These are phyloP conservation scores for Margarornis squamiger DNA, from an alignment of 2,797 vertebrate genomes.

Conservation along the genomic window DNA sequence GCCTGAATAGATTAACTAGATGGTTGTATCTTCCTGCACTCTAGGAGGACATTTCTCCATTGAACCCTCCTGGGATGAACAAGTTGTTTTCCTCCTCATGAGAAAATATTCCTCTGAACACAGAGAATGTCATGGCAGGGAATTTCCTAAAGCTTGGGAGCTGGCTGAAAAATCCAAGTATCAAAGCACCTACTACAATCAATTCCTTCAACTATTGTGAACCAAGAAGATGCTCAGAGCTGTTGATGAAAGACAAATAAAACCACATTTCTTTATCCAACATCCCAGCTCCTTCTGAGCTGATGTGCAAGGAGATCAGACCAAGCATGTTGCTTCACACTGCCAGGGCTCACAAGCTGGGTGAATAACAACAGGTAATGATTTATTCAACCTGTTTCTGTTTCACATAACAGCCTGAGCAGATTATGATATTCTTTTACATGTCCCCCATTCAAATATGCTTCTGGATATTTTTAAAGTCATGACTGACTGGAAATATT, in stretches of 20 bases:
- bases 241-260: conserved; percentile 47
- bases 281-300: background rate
- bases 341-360: background rate
- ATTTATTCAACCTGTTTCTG: background rate
- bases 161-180: conserved; percentile 1
- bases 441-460: background rate
- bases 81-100: background rate
- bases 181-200: background rate
- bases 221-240: conserved; percentile 16
- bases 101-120: background rate
- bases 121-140: rapidly evolving
- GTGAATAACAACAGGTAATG: background rate
- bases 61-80: background rate
- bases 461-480: conserved; percentile 43
- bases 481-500: background rate
- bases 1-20: background rate
- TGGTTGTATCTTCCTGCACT: background rate
- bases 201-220: conserved; percentile 1
- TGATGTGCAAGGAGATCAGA: background rate
- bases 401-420: background rate
- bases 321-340: background rate
- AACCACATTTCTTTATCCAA: conserved; percentile 1
- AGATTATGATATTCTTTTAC: conserved; percentile 18
- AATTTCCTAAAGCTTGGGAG: background rate
- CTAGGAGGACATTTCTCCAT: background rate